Conservation (phyloP, 1,140 invertebrate species). For the Pentalonia nigronervosa region DNA sequence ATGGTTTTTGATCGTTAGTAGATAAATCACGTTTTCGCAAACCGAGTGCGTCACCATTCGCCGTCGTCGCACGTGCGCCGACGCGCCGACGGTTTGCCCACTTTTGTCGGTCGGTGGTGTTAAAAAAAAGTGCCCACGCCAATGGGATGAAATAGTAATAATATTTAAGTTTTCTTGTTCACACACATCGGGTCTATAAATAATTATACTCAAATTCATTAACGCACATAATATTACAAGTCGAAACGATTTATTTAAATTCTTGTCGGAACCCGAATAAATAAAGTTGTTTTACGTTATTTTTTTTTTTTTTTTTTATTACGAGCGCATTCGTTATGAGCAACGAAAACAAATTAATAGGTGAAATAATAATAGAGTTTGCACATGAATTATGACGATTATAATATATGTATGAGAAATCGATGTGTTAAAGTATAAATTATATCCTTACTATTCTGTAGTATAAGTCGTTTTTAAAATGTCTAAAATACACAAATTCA, state of each 20-base stretch:
- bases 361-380: constrained; percentile 11
- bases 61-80: not conserved
- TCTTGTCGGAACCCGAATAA: not conserved
- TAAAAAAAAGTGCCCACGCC: not conserved
- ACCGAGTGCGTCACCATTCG: constrained; percentile 23
- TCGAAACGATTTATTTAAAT: not conserved
- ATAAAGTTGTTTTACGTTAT: not conserved
- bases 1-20: constrained; percentile 53
- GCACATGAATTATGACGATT: not conserved
- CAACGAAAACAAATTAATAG: not conserved
- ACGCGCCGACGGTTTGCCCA: not conserved
- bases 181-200: not conserved
- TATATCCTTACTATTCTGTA: not conserved
- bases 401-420: not conserved
- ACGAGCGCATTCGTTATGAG: not conserved
- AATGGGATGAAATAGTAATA: constrained; percentile 27
- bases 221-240: not conserved
- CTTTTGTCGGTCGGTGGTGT: not conserved
- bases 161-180: not conserved
- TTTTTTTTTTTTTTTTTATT: not conserved
- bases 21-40: constrained; percentile 53
- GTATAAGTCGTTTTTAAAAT: not conserved
- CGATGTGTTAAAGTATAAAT: not conserved
- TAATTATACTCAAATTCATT: not conserved
- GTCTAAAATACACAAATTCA: not conserved